Evolutionary conservation across 2,797 vertebrate species (phyloP).

Genomic region (Hirundo rustica): DNA sequence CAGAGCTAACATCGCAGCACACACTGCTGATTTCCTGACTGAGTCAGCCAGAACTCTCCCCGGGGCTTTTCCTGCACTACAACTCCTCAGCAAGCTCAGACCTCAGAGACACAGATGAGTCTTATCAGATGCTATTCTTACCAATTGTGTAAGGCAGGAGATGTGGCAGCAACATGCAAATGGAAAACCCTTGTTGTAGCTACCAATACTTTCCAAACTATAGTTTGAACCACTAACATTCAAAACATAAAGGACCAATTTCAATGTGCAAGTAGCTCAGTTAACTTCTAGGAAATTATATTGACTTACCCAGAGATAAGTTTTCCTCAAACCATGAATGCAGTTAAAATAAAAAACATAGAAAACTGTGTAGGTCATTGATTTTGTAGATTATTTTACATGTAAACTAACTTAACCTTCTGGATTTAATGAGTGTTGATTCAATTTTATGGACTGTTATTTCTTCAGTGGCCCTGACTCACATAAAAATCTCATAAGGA

Average conservation of each 20-base stretch:
- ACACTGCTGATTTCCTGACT: conserved; percentile 1
- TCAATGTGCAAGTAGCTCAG: not conserved
- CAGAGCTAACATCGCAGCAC: not conserved
- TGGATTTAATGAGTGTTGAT: conserved; percentile 49
- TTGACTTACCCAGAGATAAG: not conserved
- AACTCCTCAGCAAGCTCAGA: not conserved
- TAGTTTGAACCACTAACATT: not conserved
- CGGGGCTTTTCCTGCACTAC: not conserved
- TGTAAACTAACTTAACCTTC: conserved; percentile 35
- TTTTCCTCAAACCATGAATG: not conserved
- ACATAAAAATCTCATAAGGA: conserved; percentile 24
- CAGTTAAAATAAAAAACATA: not conserved
- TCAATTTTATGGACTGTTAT: conserved; percentile 39
- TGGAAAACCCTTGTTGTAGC: conserved; percentile 28
- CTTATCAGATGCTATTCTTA: not conserved
- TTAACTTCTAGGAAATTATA: not conserved
- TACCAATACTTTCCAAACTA: not conserved
- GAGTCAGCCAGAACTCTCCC: conserved; percentile 31
- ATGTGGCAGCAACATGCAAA: not conserved
- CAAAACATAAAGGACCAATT: not conserved
- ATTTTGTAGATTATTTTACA: conserved; percentile 32
- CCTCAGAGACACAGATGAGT: not conserved
- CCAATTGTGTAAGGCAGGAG: not conserved
- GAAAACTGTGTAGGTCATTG: not conserved
- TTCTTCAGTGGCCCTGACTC: conserved; percentile 34